These are phyloP conservation scores for Sycophila sp. DNA, from an alignment of 1,140 invertebrate genomes.

Conservation along the genomic window DNA sequence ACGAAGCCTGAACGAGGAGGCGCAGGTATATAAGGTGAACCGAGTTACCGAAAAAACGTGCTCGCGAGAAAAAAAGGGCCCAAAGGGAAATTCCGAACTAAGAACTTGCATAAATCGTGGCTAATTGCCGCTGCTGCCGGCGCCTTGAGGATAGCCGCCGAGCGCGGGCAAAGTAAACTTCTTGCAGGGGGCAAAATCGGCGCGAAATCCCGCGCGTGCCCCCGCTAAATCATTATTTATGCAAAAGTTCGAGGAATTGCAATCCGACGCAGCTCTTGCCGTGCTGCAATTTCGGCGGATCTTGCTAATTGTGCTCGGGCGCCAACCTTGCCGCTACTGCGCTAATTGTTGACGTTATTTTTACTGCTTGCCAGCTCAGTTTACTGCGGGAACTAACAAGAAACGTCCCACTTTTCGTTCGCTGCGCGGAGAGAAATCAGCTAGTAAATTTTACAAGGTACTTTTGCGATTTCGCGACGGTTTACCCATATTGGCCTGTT, in stretches of 20 bases:
- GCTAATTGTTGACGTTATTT: too few relatives aligned
- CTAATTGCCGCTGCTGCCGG: conserved; percentile 14
- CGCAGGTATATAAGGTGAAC: too few relatives aligned
- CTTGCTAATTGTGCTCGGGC: too few relatives aligned
- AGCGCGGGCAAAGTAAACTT: conserved; percentile 4
- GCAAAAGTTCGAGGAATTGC: background rate
- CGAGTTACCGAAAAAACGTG: background rate
- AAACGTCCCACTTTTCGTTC: too few relatives aligned
- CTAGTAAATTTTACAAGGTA: too few relatives aligned
- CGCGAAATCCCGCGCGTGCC: background rate
- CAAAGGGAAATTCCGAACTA: conserved; percentile 9
- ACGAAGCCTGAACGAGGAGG: background rate
- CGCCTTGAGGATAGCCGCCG: conserved; percentile 6
- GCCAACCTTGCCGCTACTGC: too few relatives aligned
- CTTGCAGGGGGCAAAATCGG: background rate
- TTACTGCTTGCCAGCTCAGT: too few relatives aligned
- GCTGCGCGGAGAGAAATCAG: too few relatives aligned
- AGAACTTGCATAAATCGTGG: conserved; percentile 25
- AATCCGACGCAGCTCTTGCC: too few relatives aligned
- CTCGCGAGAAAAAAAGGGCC: background rate
- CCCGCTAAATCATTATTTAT: conserved; percentile 14
- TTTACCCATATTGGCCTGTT: too few relatives aligned
- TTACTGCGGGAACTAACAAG: too few relatives aligned
- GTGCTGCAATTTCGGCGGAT: background rate
- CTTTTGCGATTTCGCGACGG: too few relatives aligned